These are phyloP conservation scores for Leptinotarsa defecta DNA, from an alignment of 1,140 invertebrate genomes.

Conservation along the genomic window DNA sequence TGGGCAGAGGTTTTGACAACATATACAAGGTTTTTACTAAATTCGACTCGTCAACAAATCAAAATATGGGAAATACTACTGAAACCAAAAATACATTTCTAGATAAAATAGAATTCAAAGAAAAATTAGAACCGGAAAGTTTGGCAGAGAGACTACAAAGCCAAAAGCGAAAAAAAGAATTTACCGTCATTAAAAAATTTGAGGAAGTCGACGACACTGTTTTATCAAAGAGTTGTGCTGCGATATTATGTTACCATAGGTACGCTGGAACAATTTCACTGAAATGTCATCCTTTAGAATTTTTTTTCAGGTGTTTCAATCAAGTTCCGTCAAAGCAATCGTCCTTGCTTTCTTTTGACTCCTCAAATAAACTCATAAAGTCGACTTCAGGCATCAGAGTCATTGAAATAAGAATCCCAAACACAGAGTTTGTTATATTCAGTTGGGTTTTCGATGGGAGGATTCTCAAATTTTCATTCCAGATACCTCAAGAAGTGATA, in stretches of 20 bases:
- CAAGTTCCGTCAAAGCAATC: constrained; percentile 60
- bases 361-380: constrained; percentile 64
- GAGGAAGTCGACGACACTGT: constrained; percentile 58
- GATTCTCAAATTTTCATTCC: constrained; percentile 62
- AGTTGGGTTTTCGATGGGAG: constrained; percentile 69
- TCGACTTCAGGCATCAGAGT: constrained; percentile 69
- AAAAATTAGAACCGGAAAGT: constrained; percentile 53
- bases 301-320: constrained; percentile 59
- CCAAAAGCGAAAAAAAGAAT: constrained; percentile 60
- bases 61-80: constrained; percentile 58
- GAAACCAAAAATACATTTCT: constrained; percentile 40
- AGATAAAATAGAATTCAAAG: constrained; percentile 43
- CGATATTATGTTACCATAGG: constrained; percentile 69
- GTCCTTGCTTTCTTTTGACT: constrained; percentile 62
- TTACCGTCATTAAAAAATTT: constrained; percentile 56
- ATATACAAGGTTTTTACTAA: constrained; percentile 76
- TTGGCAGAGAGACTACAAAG: constrained; percentile 60
- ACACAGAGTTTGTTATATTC: constrained; percentile 65
- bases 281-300: background rate
- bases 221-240: constrained; percentile 71
- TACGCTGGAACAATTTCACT: constrained; percentile 41
- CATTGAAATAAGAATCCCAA: constrained; percentile 69
- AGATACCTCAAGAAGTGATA: constrained; percentile 58
- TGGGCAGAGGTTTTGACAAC: constrained; percentile 93
- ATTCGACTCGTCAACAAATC: constrained; percentile 58